phyloP scores from a whole-genome alignment of 2,888 invertebrate genomes.

The Hypena proboscidalis region DNA sequence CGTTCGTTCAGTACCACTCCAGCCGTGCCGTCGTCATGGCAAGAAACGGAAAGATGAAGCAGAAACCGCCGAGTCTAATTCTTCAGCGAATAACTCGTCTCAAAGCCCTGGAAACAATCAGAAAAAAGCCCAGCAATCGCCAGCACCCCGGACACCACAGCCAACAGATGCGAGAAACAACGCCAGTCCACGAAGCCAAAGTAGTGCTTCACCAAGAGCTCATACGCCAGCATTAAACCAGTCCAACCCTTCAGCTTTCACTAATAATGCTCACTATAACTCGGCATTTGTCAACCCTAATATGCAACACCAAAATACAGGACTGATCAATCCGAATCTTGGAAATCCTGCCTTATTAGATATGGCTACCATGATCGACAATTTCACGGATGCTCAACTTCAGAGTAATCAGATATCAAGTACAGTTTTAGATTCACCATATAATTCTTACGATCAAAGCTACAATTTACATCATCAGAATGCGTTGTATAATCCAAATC shows the following conservation, averaged over 20 bases:
- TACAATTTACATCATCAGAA: conserved; percentile 88
- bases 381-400: conserved; percentile 90
- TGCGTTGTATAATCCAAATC: conserved; percentile 84
- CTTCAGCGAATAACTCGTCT: conserved; percentile 56
- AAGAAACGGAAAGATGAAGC: conserved; percentile 92
- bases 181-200: conserved; percentile 79
- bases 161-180: conserved; percentile 69
- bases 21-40: conserved; percentile 92
- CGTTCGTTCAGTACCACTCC: conserved; percentile 92
- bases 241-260: conserved; percentile 66
- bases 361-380: conserved; percentile 91
- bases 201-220: conserved; percentile 84
- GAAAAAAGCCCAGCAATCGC: conserved; percentile 65
- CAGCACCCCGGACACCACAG: conserved; percentile 76
- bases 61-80: conserved; percentile 63
- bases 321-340: conserved; percentile 78
- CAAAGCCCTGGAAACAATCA: conserved; percentile 73
- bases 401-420: conserved; percentile 95
- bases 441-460: conserved; percentile 86
- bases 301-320: conserved; percentile 71
- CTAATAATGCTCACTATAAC: conserved; percentile 72
- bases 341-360: conserved; percentile 87
- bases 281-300: conserved; percentile 79
- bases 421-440: conserved; percentile 91
- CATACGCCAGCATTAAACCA: conserved; percentile 74